phyloP scores from a whole-genome alignment of 1,140 invertebrate genomes.

The Anoplophora glabripennis region DNA sequence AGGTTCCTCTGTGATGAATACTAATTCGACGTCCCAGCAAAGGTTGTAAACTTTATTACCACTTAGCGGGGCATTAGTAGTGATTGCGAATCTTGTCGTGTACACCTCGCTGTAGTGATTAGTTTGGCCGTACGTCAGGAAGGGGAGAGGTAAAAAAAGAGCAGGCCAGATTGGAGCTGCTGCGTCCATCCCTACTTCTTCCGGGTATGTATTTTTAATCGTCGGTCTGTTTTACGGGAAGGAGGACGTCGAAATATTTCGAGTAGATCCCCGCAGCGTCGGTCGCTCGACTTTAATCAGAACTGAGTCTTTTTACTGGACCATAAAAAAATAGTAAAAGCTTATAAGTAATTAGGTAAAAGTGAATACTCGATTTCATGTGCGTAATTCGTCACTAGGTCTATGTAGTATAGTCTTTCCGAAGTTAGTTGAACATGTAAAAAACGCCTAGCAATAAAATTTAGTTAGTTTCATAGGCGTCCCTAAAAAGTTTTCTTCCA shows the following conservation, averaged over 20 bases:
- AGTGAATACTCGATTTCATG: too few relatives aligned
- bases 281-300: too few relatives aligned
- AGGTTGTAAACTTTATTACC: conserved; percentile 44
- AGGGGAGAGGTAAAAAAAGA: conserved; percentile 27
- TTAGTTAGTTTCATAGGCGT: too few relatives aligned
- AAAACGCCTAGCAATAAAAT: too few relatives aligned
- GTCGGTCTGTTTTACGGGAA: conserved; percentile 15
- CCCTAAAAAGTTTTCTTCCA: too few relatives aligned
- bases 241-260: neutral
- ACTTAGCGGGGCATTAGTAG: conserved; percentile 46
- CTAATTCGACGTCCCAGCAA: conserved; percentile 37
- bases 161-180: conserved; percentile 27
- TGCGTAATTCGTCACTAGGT: too few relatives aligned
- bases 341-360: too few relatives aligned
- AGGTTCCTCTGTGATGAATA: conserved; percentile 37
- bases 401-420: too few relatives aligned
- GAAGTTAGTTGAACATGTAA: too few relatives aligned
- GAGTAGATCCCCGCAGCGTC: too few relatives aligned
- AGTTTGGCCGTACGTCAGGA: conserved; percentile 8
- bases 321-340: too few relatives aligned
- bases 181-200: conserved; percentile 29
- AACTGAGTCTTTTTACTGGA: too few relatives aligned
- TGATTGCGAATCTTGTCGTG: conserved; percentile 41
- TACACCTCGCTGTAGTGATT: conserved; percentile 14
- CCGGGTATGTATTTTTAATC: conserved; percentile 21